Evolutionary conservation across 2,797 vertebrate species (phyloP), one percentile per base, ranked within the genome.

Genomic region (Smutsia temminckii): DNA sequence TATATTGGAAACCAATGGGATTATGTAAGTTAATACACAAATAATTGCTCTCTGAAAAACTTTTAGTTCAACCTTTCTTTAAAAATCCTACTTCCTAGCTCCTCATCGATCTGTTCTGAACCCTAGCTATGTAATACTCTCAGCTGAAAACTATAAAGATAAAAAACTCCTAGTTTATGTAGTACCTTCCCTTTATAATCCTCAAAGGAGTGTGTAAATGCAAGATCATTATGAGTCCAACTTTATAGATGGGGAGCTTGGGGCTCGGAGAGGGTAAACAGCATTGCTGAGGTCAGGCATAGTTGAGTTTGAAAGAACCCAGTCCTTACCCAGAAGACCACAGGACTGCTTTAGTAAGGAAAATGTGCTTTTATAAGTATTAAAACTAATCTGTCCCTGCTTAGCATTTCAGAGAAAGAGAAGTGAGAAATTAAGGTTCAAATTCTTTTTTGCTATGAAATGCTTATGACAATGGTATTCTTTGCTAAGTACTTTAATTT

Each of bases 401-500:
- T 94, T 96, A 91, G 55, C n/a, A 32, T 59, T 91, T 91, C 17
- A 78, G 79, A 72, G 85, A 92, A 92, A 94, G 34, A 92, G 25
- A 93, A 92, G 55, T 61, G 9, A 88, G 59, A 89, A 93, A 96
- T 92, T 93, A 95, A 93, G 42, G 49, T 86, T 89, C 42, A 78
- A 88, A 81, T 75, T 92, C 32, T 72, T 72, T 95, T 91, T 42
- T n/a, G 37, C 12, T 91, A 63, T 87, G 29, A 93, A 96, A 92
- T 89, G n/a, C 78, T 96, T 93, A 97, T 84, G 63, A 92, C 89
- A 96, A 93, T 66, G 68, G 34, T 77, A 88, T 93, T 96, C 92
- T 94, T 89, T 78, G 79, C 89, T 94, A 96, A 94, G 87, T 92
- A 95, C 40, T 95, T 91, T 96, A 95, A 96, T 95, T 96, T 97